Evolutionary conservation across 2,113 vertebrate species (phyloP).

Genomic region (Phrynosoma platyrhinos): DNA sequence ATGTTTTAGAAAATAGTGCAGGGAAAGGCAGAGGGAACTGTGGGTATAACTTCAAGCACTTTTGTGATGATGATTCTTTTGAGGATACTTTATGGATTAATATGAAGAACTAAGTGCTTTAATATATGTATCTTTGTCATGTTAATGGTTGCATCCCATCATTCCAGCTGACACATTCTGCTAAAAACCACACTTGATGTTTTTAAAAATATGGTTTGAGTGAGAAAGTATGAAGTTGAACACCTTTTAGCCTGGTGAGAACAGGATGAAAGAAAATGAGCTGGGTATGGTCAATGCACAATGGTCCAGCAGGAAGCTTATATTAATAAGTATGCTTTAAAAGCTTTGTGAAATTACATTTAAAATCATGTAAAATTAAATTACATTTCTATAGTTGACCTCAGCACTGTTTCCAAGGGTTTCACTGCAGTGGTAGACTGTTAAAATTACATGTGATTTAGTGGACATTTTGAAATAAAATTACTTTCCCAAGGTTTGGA

Average conservation of each 20-base stretch:
- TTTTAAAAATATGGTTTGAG: background rate
- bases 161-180: background rate
- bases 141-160: background rate
- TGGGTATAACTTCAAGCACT: background rate
- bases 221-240: background rate
- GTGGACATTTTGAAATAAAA: constrained; percentile 15
- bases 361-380: constrained; percentile 29
- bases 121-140: background rate
- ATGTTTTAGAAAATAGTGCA: background rate
- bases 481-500: background rate
- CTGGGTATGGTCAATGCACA: background rate
- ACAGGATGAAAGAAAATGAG: background rate
- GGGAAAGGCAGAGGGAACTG: background rate
- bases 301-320: background rate
- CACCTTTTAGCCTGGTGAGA: background rate
- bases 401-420: background rate
- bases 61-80: background rate
- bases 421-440: background rate
- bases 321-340: constrained; percentile 26
- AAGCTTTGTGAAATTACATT: constrained; percentile 21
- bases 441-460: constrained; percentile 18
- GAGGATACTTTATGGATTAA: background rate
- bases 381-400: constrained; percentile 24
- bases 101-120: background rate
- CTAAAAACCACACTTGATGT: background rate